Base-by-base conservation (phyloP, 2,888 invertebrate genomes). In the Drosophila yooni region DNA sequence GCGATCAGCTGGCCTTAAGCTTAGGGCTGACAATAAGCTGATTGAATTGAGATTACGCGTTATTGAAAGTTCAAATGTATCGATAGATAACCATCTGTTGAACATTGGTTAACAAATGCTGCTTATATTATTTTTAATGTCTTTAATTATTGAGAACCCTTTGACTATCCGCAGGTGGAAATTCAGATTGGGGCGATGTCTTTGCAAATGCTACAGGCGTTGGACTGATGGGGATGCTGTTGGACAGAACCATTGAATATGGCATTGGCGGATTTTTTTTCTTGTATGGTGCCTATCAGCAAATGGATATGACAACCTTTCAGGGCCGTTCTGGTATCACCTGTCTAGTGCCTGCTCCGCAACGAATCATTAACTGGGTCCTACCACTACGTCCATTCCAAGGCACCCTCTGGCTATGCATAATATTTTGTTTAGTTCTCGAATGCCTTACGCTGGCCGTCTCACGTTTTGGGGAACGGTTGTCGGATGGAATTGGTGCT, bases 281-380 rank as follows among this genome's bases (percentile, higher is more conserved):
- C 4, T 91, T 90, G 86, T 83, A 77, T 33, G 70, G 73, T 70
- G 94, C 94, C 71, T 96, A 94, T 87, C 87, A 91, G 54, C 94
- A 92, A 74, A 90, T 96, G 88, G 96, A 96, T 83, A 94, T 95
- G 81, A 94, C 96, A 0, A 93, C 93, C 57, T 94, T 95, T 27
- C 92, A 94, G 54, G 94, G 95, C 29, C 93, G 96, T 77, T 95
- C 95, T 33, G 95, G 95, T 29, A 93, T 96, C 8, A 96, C 96
- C 0, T 95, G 95, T 76, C 90, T 96, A 36, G 95, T 95, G 10
- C 96, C 96, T 18, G 94, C 94, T 58, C 96, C 96, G 2, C 94
- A 95, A 76, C 92, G 95, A 52, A 83, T 95, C 13, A 94, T 94
- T 8, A 95, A 95, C 76, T 95, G 95, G 95, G 91, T 94, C 59